Evolutionary conservation across 2,888 invertebrate species (phyloP).

Genomic region (Diadegma fenestrale): DNA sequence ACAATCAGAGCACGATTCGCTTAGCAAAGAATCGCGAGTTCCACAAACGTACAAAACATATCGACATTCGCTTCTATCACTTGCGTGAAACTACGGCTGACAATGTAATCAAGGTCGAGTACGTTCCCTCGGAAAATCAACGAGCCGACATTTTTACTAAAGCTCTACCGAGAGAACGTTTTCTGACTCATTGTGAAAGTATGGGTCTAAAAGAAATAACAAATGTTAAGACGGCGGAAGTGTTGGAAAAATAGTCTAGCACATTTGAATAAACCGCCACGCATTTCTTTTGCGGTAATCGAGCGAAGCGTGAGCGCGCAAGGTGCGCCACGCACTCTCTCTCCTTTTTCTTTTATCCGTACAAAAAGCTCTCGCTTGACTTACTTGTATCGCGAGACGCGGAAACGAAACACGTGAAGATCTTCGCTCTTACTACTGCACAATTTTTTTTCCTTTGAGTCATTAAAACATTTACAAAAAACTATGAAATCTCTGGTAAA

Average conservation of each 20-base stretch:
- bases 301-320: too few species aligned
- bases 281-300: too few species aligned
- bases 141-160: conserved; percentile 10
- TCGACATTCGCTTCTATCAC: background rate
- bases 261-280: too few species aligned
- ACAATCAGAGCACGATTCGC: conserved; percentile 4
- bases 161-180: conserved; percentile 1
- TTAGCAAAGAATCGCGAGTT: conserved; percentile 3
- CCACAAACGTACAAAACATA: conserved; percentile 2
- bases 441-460: too few species aligned
- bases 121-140: background rate
- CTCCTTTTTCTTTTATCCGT: too few species aligned
- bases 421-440: too few species aligned
- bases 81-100: background rate
- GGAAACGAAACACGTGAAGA: too few species aligned
- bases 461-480: too few species aligned
- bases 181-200: background rate
- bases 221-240: conserved; percentile 3
- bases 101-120: background rate
- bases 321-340: too few species aligned
- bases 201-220: background rate
- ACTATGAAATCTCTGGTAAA: too few species aligned
- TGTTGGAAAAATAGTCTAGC: conserved; percentile 10
- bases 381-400: too few species aligned
- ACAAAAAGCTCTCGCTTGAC: too few species aligned